These are phyloP conservation scores for Schrankia costaestrigalis DNA, from an alignment of 2,888 invertebrate species.

Conservation along the genomic window DNA sequence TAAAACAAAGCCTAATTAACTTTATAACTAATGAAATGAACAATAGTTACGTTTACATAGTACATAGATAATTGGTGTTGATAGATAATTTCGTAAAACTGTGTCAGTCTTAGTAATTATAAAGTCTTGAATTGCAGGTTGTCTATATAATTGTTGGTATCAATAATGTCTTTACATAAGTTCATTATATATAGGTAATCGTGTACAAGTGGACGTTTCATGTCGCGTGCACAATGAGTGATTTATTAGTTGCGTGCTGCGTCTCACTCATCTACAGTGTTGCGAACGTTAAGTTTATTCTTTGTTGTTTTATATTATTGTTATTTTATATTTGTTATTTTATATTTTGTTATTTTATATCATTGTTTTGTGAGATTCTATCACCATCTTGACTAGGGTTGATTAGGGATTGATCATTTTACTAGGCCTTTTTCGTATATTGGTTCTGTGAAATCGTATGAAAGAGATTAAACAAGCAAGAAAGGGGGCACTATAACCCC, in stretches of 20 bases:
- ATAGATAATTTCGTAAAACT: conserved; percentile 49
- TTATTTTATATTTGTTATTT: no score
- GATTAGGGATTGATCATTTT: no score
- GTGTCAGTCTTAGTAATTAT: conserved; percentile 44
- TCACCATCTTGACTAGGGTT: no score
- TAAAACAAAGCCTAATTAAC: no score
- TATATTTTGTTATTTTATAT: no score
- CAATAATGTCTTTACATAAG: conserved; percentile 54
- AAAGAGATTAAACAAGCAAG: no score
- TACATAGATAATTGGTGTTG: conserved; percentile 39
- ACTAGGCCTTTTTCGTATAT: no score
- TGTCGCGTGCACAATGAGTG: conserved; percentile 39
- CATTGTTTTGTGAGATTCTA: no score
- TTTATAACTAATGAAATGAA: conserved; percentile 22
- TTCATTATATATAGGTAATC: conserved; percentile 44
- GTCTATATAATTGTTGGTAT: conserved; percentile 67
- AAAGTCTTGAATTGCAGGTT: conserved; percentile 58
- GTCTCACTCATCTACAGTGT: conserved; percentile 18
- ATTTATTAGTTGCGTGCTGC: conserved; percentile 36
- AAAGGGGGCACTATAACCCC: no score
- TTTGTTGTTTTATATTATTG: no score
- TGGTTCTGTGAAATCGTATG: no score
- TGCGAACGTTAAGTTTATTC: no score
- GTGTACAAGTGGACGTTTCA: conserved; percentile 32
- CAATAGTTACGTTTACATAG: conserved; percentile 32